Conservation (phyloP, 2,797 vertebrate species). For the Iguana delicatissima region DNA sequence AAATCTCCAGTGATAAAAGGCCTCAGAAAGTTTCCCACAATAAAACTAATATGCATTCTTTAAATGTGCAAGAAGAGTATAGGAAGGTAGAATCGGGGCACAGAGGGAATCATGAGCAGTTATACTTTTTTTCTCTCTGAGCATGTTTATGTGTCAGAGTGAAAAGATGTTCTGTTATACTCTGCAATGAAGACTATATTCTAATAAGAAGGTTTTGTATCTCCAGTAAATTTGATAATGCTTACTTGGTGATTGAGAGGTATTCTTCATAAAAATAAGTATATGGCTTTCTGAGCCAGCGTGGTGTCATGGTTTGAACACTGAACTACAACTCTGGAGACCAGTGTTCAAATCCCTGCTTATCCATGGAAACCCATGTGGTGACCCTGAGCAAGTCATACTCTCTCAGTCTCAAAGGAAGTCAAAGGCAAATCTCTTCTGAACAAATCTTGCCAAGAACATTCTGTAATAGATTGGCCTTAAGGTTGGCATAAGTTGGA, state of each 20-base stretch:
- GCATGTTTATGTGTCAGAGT: not conserved
- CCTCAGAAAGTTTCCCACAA: not conserved
- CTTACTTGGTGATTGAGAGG: not conserved
- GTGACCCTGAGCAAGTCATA: too few relatives aligned
- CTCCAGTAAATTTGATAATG: not conserved
- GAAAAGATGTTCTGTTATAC: not conserved
- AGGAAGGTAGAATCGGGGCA: not conserved
- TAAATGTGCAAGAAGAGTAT: not conserved
- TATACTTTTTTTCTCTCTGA: not conserved
- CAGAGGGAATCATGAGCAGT: not conserved
- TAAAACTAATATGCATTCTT: not conserved
- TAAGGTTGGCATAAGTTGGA: too few relatives aligned
- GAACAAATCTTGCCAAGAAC: too few relatives aligned
- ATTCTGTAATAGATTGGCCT: too few relatives aligned
- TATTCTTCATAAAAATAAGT: not conserved
- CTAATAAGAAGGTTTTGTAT: not conserved
- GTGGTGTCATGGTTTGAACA: too few relatives aligned
- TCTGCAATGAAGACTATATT: too few relatives aligned
- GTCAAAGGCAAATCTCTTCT: too few relatives aligned
- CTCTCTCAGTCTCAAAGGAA: too few relatives aligned
- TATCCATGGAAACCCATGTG: too few relatives aligned
- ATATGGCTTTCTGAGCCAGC: not conserved
- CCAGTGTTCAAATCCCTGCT: too few relatives aligned
- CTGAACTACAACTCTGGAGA: too few relatives aligned
- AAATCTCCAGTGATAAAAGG: not conserved